Base-by-base conservation (phyloP, 2,888 invertebrate genomes). In the Himalopsyche anomala region DNA sequence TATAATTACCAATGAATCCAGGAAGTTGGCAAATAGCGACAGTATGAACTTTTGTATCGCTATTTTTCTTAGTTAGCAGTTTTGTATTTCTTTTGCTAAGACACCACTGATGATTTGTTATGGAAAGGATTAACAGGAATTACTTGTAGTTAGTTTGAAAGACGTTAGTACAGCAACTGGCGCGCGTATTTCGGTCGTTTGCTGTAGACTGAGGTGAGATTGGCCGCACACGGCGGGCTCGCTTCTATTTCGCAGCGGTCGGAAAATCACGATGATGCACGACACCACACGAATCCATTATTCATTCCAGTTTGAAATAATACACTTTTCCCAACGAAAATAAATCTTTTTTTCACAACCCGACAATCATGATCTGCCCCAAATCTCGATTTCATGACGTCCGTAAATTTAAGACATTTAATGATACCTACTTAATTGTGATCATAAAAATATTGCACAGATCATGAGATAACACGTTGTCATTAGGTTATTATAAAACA, bases 241-340 rank as follows among this genome's bases (percentile, higher is more conserved):
- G 69, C 40, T 42, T 36, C 81, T 56, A 74, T 74, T 74, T 36
- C 19, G 74, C 74, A 55, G 55, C 51, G 80, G 87, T 62, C 87
- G 87, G 87, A 87, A 87, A 85, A 80, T 42, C 82, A 84, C 87
- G 87, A 87, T 82, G 82, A 82, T 83, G 83, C 87, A 82, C 87
- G 87, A 87, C n/a, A 79, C 79, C 56, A 42, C 40, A 82, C 86
- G 86, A 86, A 82, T 85, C 51, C 84, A 69, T 40, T 74, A 79
- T 56, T 83, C 56, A 74, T 74, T 15, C 74, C 19, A 28, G 74
- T 74, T 74, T 74, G 74, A 74, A 74, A 74, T 74, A 74, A 74
- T 74, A 74, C 74, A 74, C 74, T 74, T 74, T 74, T 74, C 38
- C 74, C 15, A 74, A 74, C 74, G 74, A 74, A 74, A 74, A 74